Conservation (phyloP, 2,888 invertebrate genomes). For the Diarsia brunnea region DNA sequence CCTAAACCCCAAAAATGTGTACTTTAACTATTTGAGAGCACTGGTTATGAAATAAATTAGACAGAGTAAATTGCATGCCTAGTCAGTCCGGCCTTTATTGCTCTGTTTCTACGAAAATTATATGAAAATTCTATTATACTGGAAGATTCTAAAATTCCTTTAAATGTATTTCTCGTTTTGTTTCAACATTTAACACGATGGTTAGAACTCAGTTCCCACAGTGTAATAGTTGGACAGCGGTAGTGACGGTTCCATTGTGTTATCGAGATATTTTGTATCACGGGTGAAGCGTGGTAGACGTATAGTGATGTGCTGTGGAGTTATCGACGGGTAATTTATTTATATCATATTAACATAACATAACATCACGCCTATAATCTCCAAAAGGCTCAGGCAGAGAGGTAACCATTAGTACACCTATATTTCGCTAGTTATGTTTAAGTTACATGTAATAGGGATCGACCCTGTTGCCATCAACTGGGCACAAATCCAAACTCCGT, state of each 20-base stretch:
- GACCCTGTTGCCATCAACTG: no score
- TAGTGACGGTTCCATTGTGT: constrained; percentile 16
- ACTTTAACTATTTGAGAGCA: no score
- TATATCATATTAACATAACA: background rate
- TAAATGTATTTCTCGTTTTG: constrained; percentile 18
- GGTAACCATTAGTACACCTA: no score
- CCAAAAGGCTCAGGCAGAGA: no score
- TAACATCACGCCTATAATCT: no score
- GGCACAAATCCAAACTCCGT: no score
- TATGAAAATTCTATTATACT: background rate
- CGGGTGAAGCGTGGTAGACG: constrained; percentile 17
- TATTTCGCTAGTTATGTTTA: no score
- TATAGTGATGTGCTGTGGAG: background rate
- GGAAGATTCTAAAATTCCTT: background rate
- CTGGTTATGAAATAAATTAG: no score
- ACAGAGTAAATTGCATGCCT: no score
- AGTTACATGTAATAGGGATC: no score
- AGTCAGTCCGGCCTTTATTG: no score
- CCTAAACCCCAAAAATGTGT: no score
- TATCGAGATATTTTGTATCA: constrained; percentile 39
- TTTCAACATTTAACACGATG: constrained; percentile 13
- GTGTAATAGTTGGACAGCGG: background rate
- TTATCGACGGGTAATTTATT: constrained; percentile 6
- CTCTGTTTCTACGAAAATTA: background rate
- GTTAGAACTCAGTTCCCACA: background rate